Conservation (phyloP, 2,888 invertebrate genomes). For the Tridacna crocea region DNA sequence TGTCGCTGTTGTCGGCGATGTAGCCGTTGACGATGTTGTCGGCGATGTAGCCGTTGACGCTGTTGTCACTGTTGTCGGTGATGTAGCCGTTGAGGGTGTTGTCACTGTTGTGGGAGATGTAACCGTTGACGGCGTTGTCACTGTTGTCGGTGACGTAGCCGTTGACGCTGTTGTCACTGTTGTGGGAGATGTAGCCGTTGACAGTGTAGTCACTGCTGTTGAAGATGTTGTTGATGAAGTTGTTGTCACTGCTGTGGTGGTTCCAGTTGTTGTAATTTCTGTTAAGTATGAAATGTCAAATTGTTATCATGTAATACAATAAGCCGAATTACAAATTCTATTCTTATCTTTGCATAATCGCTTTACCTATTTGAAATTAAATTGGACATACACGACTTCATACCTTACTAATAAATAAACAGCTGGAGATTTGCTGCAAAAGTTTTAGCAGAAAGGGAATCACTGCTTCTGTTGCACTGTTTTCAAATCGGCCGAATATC, state of each 20-base stretch:
- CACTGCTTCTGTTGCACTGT: too few species aligned
- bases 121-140: background rate
- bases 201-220: background rate
- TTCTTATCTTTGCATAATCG: too few species aligned
- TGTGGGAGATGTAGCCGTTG: background rate
- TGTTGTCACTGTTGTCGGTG: slow-evolving; percentile 9
- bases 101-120: background rate
- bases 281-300: too few species aligned
- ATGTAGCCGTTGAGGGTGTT: background rate
- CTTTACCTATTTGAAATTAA: too few species aligned
- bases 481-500: too few species aligned
- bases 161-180: slow-evolving; percentile 16
- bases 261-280: background rate
- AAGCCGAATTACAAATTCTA: too few species aligned
- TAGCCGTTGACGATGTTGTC: background rate
- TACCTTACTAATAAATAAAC: too few species aligned
- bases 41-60: background rate
- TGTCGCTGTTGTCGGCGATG: background rate
- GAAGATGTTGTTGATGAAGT: background rate
- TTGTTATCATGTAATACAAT: too few species aligned
- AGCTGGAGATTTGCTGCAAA: too few species aligned
- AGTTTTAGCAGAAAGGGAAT: too few species aligned
- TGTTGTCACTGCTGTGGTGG: background rate
- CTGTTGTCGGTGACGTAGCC: background rate
- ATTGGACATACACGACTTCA: too few species aligned